Conservation (phyloP, 2,113 vertebrate species). For the Cyanoliseus patagonus region DNA sequence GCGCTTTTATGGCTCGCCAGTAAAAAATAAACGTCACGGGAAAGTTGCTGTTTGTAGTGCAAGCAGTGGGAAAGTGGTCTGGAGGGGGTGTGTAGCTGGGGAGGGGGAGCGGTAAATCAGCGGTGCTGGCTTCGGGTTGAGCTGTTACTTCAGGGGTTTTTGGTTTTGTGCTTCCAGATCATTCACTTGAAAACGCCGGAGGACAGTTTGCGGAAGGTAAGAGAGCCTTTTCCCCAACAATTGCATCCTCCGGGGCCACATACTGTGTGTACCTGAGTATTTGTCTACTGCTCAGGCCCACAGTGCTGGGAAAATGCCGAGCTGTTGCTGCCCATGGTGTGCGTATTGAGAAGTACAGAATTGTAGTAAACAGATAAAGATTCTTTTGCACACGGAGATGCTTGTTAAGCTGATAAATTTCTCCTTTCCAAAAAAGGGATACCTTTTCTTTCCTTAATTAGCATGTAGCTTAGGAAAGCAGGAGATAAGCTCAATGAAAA, state of each 20-base stretch:
- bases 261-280: neutral
- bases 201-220: constrained; percentile 58
- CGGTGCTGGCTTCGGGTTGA: neutral
- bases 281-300: neutral
- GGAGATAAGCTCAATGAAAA: neutral
- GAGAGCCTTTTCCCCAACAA: neutral
- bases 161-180: constrained; percentile 45
- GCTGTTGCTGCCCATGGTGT: neutral
- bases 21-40: constrained; percentile 20
- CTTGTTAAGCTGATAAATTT: neutral
- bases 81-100: neutral
- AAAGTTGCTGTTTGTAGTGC: constrained; percentile 20
- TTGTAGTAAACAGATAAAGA: neutral
- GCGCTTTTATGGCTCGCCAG: constrained; percentile 17
- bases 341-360: neutral
- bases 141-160: neutral
- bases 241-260: neutral
- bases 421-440: neutral
- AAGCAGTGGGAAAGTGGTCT: neutral
- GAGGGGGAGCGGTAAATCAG: neutral
- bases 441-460: neutral
- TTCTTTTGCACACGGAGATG: neutral
- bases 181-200: constrained; percentile 1
- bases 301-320: neutral
- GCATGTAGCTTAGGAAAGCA: neutral